phyloP scores from a whole-genome alignment of 2,888 invertebrate species.

The Euzophera pinguis region DNA sequence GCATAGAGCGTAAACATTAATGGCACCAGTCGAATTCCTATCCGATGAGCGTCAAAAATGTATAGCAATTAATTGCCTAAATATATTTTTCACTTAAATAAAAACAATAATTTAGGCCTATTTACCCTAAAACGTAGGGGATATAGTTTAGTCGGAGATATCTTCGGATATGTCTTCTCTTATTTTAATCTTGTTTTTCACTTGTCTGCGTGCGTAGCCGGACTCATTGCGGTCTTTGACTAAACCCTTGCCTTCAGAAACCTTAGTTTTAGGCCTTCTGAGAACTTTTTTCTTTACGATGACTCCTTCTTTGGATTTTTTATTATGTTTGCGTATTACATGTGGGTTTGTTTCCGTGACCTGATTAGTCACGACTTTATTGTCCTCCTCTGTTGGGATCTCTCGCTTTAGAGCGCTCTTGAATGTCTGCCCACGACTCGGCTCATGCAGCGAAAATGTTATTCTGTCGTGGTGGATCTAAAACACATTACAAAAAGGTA shows the following conservation, averaged over 20 bases:
- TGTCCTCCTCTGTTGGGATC: constrained; percentile 35
- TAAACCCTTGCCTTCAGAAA: constrained; percentile 52
- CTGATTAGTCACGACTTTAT: constrained; percentile 19
- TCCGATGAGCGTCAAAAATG: constrained; percentile 6
- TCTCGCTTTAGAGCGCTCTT: constrained; percentile 68
- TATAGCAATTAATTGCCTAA: background rate
- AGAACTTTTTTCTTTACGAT: constrained; percentile 41
- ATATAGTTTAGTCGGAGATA: constrained; percentile 45
- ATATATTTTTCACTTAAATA: background rate
- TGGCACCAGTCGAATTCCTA: constrained; percentile 10
- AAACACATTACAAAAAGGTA: no score
- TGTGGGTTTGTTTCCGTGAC: constrained; percentile 3
- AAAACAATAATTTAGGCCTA: background rate
- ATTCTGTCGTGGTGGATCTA: constrained; percentile 71
- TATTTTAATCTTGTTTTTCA: constrained; percentile 60
- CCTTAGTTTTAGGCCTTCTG: constrained; percentile 37
- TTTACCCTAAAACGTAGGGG: background rate
- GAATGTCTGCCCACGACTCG: constrained; percentile 65
- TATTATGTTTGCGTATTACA: constrained; percentile 22
- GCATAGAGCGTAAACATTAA: background rate
- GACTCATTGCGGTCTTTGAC: constrained; percentile 58
- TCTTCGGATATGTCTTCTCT: constrained; percentile 65
- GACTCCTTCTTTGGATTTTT: constrained; percentile 40
- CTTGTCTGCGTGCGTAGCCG: constrained; percentile 35
- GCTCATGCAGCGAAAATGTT: constrained; percentile 68